A percentile compares a stretch with the other conserved stretches of the same genome.
phyloP scores from a whole-genome alignment of 2,888 invertebrate species.

The Drymonia ruficornis region DNA sequence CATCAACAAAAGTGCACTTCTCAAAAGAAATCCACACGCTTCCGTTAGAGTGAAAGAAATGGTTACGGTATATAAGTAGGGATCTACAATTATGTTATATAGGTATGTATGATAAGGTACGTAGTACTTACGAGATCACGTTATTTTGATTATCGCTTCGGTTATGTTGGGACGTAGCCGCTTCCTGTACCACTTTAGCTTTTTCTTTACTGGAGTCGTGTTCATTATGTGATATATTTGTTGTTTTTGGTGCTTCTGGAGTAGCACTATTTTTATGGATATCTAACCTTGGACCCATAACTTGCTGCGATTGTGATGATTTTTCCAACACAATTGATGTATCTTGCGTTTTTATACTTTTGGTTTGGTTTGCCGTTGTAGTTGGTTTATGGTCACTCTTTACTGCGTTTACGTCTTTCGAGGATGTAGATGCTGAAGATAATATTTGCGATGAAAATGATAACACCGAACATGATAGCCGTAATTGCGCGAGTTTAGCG shows the following conservation, averaged over 20 bases:
- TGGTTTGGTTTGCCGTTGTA: constrained; percentile 8
- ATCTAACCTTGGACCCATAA: constrained; percentile 13
- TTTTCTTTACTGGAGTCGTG: constrained; percentile 16
- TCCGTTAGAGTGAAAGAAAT: no score
- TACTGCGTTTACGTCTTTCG: constrained; percentile 13
- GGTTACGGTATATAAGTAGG: no score
- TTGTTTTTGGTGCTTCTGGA: constrained; percentile 12
- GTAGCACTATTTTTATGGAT: constrained; percentile 8
- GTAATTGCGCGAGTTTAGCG: constrained; percentile 89
- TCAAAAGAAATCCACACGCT: no score
- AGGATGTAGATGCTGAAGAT: constrained; percentile 44
- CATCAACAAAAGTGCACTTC: neutral
- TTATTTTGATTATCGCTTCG: constrained; percentile 25
- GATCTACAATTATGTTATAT: no score
- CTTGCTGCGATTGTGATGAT: constrained; percentile 13
- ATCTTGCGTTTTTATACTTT: neutral
- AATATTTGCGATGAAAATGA: constrained; percentile 77
- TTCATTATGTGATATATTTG: constrained; percentile 8
- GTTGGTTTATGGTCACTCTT: constrained; percentile 7
- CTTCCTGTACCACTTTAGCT: constrained; percentile 10
- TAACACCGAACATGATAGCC: constrained; percentile 89
- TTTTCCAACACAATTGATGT: constrained; percentile 8
- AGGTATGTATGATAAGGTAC: no score
- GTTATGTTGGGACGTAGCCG: constrained; percentile 37
- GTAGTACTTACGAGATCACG: constrained; percentile 56